Percentiles rank a stretch among this genome's conserved stretches.
Conservation (phyloP, 2,113 vertebrate species). For the Lampris megalopsis region DNA sequence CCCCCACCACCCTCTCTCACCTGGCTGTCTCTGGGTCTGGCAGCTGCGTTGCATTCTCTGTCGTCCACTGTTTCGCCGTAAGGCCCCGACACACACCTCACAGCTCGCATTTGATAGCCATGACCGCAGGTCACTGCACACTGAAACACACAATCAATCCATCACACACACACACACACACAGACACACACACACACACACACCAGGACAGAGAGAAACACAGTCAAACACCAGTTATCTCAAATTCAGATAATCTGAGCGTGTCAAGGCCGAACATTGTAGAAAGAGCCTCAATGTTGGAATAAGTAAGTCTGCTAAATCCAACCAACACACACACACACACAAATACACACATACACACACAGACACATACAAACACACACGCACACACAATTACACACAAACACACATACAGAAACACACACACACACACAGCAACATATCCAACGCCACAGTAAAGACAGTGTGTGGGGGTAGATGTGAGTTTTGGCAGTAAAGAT, state of each 20-base stretch:
- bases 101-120: constrained; percentile 90
- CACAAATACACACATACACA: too few species aligned
- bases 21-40: constrained; percentile 89
- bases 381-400: too few species aligned
- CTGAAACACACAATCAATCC: constrained; percentile 72
- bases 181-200: constrained; percentile 34
- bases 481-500: too few species aligned
- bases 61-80: constrained; percentile 82
- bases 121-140: constrained; percentile 91
- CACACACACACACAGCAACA: too few species aligned
- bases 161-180: constrained; percentile 81
- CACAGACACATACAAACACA: too few species aligned
- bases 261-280: constrained; percentile 35
- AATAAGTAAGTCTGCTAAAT: too few species aligned
- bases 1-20: constrained; percentile 71
- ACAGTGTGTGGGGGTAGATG: too few species aligned
- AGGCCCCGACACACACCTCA: constrained; percentile 86
- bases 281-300: not conserved
- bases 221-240: constrained; percentile 37
- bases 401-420: too few species aligned
- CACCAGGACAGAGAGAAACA: not conserved
- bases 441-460: too few species aligned
- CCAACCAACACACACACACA: too few species aligned
- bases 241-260: constrained; percentile 42
- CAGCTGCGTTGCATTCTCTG: constrained; percentile 85